Conservation (phyloP, 1,140 invertebrate species). For the Cecropterus lyciades region DNA sequence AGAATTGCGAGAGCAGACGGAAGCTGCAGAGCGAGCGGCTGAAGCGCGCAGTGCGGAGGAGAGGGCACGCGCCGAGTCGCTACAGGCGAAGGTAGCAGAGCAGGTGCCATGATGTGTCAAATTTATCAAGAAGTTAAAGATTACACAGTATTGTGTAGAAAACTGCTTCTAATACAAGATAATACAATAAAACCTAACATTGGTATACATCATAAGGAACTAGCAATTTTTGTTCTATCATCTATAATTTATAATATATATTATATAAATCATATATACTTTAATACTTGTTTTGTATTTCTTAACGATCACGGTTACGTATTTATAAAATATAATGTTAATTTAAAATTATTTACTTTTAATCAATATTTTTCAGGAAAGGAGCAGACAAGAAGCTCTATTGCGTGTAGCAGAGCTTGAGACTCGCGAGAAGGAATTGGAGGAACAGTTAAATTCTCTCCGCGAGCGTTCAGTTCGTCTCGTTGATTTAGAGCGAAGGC, state of each 20-base stretch:
- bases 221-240: too few species aligned
- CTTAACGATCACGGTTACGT: too few species aligned
- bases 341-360: constrained; percentile 12
- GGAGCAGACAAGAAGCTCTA: constrained; percentile 47
- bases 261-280: too few species aligned
- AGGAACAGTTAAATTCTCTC: constrained; percentile 52
- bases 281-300: too few species aligned
- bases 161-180: too few species aligned
- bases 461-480: constrained; percentile 61
- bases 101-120: constrained; percentile 60
- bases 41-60: constrained; percentile 45
- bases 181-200: too few species aligned
- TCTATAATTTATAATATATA: too few species aligned
- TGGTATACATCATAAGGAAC: too few species aligned
- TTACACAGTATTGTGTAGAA: too few species aligned
- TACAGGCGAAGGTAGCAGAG: constrained; percentile 69
- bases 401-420: constrained; percentile 51
- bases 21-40: constrained; percentile 45
- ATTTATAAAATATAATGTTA: too few species aligned
- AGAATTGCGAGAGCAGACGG: constrained; percentile 62
- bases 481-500: constrained; percentile 62
- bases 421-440: constrained; percentile 57
- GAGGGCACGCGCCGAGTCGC: constrained; percentile 44
- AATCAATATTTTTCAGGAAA: constrained; percentile 53
- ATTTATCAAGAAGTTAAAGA: constrained; percentile 35